Percentiles rank a stretch among this genome's conserved stretches.
phyloP scores from a whole-genome alignment of 2,797 vertebrate genomes.

The Florisuga fusca region DNA sequence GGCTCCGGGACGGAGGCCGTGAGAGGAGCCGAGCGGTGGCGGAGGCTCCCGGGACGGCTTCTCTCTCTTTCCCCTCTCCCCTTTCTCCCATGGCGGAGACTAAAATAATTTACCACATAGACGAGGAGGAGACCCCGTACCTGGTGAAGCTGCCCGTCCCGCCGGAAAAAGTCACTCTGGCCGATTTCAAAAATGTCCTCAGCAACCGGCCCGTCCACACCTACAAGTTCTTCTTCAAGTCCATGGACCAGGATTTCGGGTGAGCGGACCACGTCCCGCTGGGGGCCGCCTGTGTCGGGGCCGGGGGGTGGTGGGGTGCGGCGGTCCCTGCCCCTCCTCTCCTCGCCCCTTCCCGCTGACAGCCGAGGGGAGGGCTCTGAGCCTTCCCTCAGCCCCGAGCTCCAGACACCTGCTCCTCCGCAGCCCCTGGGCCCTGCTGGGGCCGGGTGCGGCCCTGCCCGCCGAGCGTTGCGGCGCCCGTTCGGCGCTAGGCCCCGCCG shows the following conservation, averaged over 20 bases:
- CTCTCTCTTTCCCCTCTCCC: not conserved
- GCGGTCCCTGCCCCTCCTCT: not conserved
- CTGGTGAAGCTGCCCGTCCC: conserved; percentile 94
- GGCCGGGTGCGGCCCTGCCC: not conserved
- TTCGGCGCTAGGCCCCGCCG: not conserved
- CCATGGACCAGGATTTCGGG: conserved; percentile 99
- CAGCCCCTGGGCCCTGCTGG: not conserved
- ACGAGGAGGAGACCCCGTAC: conserved; percentile 98
- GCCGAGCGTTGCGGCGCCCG: not conserved
- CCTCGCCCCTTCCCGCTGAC: not conserved
- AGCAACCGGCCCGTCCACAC: conserved; percentile 92
- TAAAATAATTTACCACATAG: conserved; percentile 98
- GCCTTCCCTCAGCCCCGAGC: not conserved
- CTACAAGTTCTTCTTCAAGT: conserved; percentile 99
- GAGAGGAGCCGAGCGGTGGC: conserved; percentile 28
- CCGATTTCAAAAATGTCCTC: conserved; percentile 98
- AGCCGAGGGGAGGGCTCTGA: not conserved
- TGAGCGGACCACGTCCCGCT: conserved; percentile 72
- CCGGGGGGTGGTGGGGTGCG: not conserved
- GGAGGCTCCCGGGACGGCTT: conserved; percentile 19
- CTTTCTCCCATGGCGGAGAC: conserved; percentile 95
- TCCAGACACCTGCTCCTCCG: not conserved
- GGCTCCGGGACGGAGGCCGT: conserved; percentile 2
- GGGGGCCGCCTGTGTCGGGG: not conserved
- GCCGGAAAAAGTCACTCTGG: conserved; percentile 95